Evolutionary conservation across 2,113 vertebrate species (phyloP).

Genomic region (Meriones unguiculatus): DNA sequence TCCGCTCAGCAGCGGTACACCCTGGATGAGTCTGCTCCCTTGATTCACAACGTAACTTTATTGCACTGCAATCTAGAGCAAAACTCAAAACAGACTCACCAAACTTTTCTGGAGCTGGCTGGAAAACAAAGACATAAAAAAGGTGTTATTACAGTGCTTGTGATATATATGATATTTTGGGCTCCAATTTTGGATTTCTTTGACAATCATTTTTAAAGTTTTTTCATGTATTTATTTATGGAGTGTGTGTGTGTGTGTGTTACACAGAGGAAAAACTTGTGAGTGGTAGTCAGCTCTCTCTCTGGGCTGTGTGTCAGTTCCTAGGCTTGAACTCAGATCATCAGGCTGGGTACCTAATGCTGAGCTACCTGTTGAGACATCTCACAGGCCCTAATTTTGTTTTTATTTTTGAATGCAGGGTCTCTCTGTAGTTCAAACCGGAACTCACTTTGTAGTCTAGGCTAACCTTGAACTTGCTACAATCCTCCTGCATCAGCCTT

Average conservation of each 20-base stretch:
- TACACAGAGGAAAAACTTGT: neutral
- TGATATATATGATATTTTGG: slow-evolving; percentile 52
- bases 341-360: neutral
- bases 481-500: neutral
- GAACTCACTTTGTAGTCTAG: neutral
- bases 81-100: slow-evolving; percentile 87
- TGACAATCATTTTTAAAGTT: neutral
- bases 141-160: slow-evolving; percentile 78
- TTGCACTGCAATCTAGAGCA: slow-evolving; percentile 56
- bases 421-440: neutral
- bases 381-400: neutral
- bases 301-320: neutral
- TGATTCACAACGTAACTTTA: neutral
- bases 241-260: too few relatives aligned
- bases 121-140: slow-evolving; percentile 73
- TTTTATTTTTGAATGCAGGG: neutral
- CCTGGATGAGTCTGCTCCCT: neutral
- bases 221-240: neutral
- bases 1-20: neutral
- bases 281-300: neutral
- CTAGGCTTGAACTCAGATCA: neutral
- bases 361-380: neutral
- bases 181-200: neutral
- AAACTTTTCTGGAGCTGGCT: slow-evolving; percentile 84
- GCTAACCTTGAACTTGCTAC: neutral